Percentiles rank a stretch among this genome's conserved stretches.
Conservation (phyloP, 2,888 invertebrate species). For the Tetragonisca angustula region DNA sequence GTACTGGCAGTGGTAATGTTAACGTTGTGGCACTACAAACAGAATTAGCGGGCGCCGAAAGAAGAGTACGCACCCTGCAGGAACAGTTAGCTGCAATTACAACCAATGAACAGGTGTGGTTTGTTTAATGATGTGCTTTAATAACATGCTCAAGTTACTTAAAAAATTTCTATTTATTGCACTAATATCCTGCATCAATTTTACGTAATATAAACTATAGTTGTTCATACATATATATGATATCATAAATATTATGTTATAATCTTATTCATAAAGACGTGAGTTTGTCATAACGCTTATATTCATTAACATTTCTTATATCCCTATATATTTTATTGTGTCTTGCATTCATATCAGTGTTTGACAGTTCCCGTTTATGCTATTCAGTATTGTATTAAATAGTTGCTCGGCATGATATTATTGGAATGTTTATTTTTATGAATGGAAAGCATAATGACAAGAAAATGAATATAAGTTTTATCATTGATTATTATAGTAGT, state of each 20-base stretch:
- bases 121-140: slow-evolving; percentile 28
- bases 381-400: slow-evolving; percentile 41
- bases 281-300: slow-evolving; percentile 45
- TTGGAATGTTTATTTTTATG: slow-evolving; percentile 35
- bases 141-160: slow-evolving; percentile 22
- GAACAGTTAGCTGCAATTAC: slow-evolving; percentile 85
- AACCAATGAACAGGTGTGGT: slow-evolving; percentile 78
- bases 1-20: slow-evolving; percentile 83
- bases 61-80: slow-evolving; percentile 87
- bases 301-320: slow-evolving; percentile 56
- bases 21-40: slow-evolving; percentile 82
- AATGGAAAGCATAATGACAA: slow-evolving; percentile 29
- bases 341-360: slow-evolving; percentile 52
- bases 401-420: slow-evolving; percentile 51
- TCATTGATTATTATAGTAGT: slow-evolving; percentile 31
- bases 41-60: slow-evolving; percentile 87
- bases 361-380: slow-evolving; percentile 28
- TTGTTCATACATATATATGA: slow-evolving; percentile 36
- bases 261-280: slow-evolving; percentile 37
- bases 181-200: slow-evolving; percentile 51
- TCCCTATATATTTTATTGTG: slow-evolving; percentile 45
- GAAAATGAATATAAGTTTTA: slow-evolving; percentile 28
- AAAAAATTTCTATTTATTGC: slow-evolving; percentile 41
- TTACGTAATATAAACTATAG: slow-evolving; percentile 39
- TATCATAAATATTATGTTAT: slow-evolving; percentile 31